Evolutionary conservation across 2,113 vertebrate species (phyloP), one percentile per base, ranked within the genome.

Genomic region (Equus quagga): DNA sequence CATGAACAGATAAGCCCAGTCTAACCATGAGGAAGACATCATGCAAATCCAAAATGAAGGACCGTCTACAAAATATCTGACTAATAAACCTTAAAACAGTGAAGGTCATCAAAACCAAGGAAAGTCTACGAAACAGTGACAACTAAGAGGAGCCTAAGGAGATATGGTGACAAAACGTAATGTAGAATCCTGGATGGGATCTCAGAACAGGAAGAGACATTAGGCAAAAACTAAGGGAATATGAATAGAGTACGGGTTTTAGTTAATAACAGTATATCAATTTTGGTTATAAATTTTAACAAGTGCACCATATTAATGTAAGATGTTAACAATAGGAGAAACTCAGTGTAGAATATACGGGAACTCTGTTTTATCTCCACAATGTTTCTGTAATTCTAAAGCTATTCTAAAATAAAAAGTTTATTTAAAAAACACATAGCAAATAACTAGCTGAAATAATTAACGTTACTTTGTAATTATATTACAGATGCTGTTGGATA

Each of bases 331-430:
- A 60, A 21, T 6, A 36, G 56, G 46, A 72, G 24, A 83, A 88
- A 54, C 33, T 78, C 26, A 49, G 15, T 70, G 8, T 9, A 24
- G 62, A 56, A 18, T 73, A 33, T 49, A 46, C 7, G 19, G 4
- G 36, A 72, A 21, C 46, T 81, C 36, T 91, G 41, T 56, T 91
- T 72, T 49, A 31, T 33, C 49, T 46, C 73, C 17, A 33, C 15
- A 62, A 56, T 23, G 81, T 79, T 82, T 76, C 51, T 78, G 9
- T 81, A 70, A 31, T 89, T 81, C 78, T 94, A 73, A 96, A 95
- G 62, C 23, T 60, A 5, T 87, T 82, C 36, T 89, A 67, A 69
- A 83, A 44, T 65, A n/a, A 73, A 56, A 75, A 51, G 11, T 56
- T 60, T 26, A 60, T 46, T 80, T 93, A 6, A 58, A 89, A 94